Evolutionary conservation across 2,797 vertebrate species (phyloP).

Genomic region (Glossophaga mutica): DNA sequence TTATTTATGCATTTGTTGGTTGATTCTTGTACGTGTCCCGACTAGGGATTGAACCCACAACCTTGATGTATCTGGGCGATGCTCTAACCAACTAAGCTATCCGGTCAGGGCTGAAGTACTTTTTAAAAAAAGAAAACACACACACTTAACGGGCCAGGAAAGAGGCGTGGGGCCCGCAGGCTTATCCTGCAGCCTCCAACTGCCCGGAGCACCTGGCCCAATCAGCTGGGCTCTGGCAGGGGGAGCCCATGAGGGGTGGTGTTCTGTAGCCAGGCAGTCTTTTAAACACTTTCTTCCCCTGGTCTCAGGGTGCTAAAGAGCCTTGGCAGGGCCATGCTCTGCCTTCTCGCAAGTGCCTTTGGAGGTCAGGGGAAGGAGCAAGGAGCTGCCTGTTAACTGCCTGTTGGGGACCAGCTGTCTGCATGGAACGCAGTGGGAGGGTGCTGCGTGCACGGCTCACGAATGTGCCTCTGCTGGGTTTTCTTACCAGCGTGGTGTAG

Average conservation of each 20-base stretch:
- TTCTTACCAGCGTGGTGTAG: background rate
- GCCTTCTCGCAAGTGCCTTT: background rate
- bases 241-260: background rate
- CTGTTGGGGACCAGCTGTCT: background rate
- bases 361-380: background rate
- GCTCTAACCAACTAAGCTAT: background rate
- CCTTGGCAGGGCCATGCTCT: background rate
- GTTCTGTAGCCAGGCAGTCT: background rate
- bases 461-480: background rate
- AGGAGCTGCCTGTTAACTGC: background rate
- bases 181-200: background rate
- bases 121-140: background rate
- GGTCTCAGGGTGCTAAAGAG: background rate
- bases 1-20: background rate
- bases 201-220: no score
- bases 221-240: background rate
- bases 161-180: background rate
- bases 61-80: background rate
- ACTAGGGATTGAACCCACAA: background rate
- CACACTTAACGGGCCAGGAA: background rate
- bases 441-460: rapidly evolving
- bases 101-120: background rate
- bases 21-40: background rate
- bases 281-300: background rate
- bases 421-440: background rate